phyloP scores from a whole-genome alignment of 2,888 invertebrate genomes.

The Agonopterix arenella region DNA sequence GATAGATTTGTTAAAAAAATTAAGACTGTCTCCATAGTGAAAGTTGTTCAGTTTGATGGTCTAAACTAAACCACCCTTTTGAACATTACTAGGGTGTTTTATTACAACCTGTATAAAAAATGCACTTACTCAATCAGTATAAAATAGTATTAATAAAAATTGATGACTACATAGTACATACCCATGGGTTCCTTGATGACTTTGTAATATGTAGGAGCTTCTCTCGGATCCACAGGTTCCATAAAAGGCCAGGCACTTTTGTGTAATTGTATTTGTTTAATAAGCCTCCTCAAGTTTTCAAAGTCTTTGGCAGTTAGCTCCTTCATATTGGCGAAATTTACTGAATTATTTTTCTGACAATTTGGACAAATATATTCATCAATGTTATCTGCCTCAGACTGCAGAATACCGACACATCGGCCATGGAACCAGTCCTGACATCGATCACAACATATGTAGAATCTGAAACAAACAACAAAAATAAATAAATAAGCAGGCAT shows the following conservation, averaged over 20 bases:
- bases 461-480: slow-evolving; percentile 75
- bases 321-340: slow-evolving; percentile 94
- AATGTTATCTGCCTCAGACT: slow-evolving; percentile 95
- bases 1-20: too few relatives aligned
- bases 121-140: too few relatives aligned
- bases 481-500: neutral
- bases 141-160: too few relatives aligned
- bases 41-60: too few relatives aligned
- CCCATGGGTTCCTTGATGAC: slow-evolving; percentile 98
- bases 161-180: slow-evolving; percentile 67
- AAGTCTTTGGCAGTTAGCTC: slow-evolving; percentile 87
- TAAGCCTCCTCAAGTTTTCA: slow-evolving; percentile 88
- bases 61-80: too few relatives aligned
- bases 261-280: slow-evolving; percentile 93
- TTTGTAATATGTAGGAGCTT: slow-evolving; percentile 98
- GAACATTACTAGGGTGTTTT: too few relatives aligned
- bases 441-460: slow-evolving; percentile 99
- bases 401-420: slow-evolving; percentile 95
- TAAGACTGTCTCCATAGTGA: too few relatives aligned
- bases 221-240: slow-evolving; percentile 96
- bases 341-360: slow-evolving; percentile 92
- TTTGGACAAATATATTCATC: slow-evolving; percentile 98
- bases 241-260: slow-evolving; percentile 99
- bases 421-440: slow-evolving; percentile 99
- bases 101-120: slow-evolving; percentile 13